A percentile compares a stretch with the other conserved stretches of the same genome.
phyloP scores from a whole-genome alignment of 2,113 vertebrate species.

The Emydocephalus ijimae region DNA sequence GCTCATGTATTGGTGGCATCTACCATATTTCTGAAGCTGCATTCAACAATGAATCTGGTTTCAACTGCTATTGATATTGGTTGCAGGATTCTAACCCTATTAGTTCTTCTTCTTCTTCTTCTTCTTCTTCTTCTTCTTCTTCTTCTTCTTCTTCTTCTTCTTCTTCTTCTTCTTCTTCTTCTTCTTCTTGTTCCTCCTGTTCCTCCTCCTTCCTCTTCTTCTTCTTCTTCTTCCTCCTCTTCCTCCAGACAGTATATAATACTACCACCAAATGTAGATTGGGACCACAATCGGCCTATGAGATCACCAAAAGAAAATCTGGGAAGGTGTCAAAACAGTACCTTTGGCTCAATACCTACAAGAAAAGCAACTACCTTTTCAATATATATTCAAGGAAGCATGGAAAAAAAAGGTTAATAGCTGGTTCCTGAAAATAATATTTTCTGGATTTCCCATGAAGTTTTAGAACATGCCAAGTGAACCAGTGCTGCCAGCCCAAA shows the following conservation, averaged over 20 bases:
- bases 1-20: not conserved
- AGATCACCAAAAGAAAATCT: not conserved
- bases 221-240: no score
- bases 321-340: not conserved
- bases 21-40: not conserved
- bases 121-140: no score
- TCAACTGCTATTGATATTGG: not conserved
- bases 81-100: not conserved
- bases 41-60: not conserved
- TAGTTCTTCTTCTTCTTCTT: no score
- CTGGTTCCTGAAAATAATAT: not conserved
- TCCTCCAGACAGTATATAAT: not conserved
- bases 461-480: not conserved
- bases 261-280: not conserved
- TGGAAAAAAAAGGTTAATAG: no score
- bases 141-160: no score
- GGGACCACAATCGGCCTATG: not conserved
- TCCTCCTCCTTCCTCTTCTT: no score
- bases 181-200: no score
- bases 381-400: no score
- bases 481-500: not conserved
- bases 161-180: no score
- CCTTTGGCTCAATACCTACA: not conserved
- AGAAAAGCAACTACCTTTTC: not conserved
- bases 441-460: not conserved